Base-by-base conservation (phyloP, 2,113 vertebrate species). In the Periophthalmodon schlosseri region DNA sequence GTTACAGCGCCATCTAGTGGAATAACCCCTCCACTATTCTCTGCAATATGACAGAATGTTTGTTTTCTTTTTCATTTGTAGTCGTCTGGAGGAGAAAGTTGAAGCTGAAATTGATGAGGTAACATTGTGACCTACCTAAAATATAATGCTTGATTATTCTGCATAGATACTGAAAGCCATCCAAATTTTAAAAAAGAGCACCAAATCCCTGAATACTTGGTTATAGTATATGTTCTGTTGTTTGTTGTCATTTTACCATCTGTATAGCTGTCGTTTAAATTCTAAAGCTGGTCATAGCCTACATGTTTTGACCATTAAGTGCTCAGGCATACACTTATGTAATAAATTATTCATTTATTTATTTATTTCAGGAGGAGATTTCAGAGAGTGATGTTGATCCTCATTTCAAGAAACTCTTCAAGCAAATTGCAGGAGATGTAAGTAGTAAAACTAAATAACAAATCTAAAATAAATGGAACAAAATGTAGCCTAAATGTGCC, bases 351-450 rank as follows among this genome's bases (percentile, higher is more conserved):
- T 39, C 4, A 39, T 39, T 39, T 39, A 39, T 39, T 3, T 39
- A 9, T 39, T 39, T 39, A 39, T 39, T 44, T 60, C 67, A 91
- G 88, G 23, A 81, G 33, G 46, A 87, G n/a, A 5, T 89, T 23
- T 81, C 84, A 81, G 83, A 90, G 66, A 80, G 34, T 0, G 87
- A 90, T 46, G 66, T 92, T 71, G 87, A 92, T 82, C 88, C 88
- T 69, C 54, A 82, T 1, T 88, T 91, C 72, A 92, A 89, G 58
- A 0, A 46, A 0, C 33, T 88, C 70, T 92, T 92, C 72, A 82
- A 81, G 78, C 23, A 87, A 66, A 52, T 91, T 70, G 65, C 90
- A 65, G 89, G 89, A 13, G 34, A 54, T 36, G 91, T 92, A 75
- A 0, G 89, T 13, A 81, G 1, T 2, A 21, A 52, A 44, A 24